These are phyloP conservation scores for Stigmatopora argus DNA, from an alignment of 2,113 vertebrate species.

Conservation along the genomic window DNA sequence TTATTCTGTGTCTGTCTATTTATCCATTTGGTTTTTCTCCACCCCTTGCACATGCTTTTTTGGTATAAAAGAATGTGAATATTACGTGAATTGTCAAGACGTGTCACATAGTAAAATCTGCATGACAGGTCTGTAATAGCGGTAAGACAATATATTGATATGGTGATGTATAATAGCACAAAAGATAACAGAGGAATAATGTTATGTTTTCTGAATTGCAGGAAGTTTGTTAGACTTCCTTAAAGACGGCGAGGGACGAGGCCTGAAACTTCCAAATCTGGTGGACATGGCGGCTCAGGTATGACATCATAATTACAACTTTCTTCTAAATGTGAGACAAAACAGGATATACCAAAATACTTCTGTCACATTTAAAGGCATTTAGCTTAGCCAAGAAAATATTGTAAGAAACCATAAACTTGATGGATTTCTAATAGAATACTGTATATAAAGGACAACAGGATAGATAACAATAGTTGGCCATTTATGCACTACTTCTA, in stretches of 20 bases:
- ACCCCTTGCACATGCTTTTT: too few species aligned
- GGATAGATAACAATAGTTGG: not conserved
- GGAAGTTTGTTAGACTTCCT: constrained; percentile 96
- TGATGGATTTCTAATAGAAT: not conserved
- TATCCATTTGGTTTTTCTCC: too few species aligned
- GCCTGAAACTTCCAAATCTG: constrained; percentile 93
- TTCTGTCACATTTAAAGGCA: not conserved
- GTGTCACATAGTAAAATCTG: too few species aligned
- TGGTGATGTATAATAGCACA: too few species aligned
- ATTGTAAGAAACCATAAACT: not conserved
- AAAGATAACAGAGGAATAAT: not conserved
- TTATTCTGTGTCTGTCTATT: too few species aligned
- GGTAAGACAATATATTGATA: too few species aligned
- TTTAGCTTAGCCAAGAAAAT: not conserved
- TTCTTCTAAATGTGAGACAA: not conserved
- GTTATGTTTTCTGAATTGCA: constrained; percentile 44
- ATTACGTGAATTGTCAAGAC: too few species aligned
- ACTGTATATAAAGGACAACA: not conserved
- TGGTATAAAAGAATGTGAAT: too few species aligned
- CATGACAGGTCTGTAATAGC: too few species aligned
- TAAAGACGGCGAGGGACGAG: constrained; percentile 88
- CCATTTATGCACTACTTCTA: not conserved
- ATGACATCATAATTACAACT: not conserved
- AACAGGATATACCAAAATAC: not conserved
- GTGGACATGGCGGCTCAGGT: constrained; percentile 99